phyloP scores from a whole-genome alignment of 2,888 invertebrate species.

The Chrysolina haemoptera region DNA sequence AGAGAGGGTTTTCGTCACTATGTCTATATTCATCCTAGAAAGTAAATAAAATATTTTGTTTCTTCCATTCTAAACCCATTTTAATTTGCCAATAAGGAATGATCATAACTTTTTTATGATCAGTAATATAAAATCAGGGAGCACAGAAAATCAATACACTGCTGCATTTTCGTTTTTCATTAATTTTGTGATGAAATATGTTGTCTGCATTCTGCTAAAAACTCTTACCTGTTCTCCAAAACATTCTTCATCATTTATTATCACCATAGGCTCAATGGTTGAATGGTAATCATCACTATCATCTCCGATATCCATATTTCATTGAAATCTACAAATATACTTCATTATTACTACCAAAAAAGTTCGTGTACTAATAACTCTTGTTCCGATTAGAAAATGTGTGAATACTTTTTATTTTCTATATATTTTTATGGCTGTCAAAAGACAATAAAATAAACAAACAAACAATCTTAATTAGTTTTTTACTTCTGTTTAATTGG shows the following conservation, averaged over 20 bases:
- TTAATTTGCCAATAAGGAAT: neutral
- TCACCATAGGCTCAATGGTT: conserved; percentile 63
- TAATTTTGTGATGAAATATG: neutral
- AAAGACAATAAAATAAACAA: conserved; percentile 60
- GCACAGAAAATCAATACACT: conserved; percentile 1
- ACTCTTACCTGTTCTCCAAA: conserved; percentile 51
- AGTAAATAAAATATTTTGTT: neutral
- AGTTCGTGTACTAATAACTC: neutral
- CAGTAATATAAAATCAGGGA: conserved; percentile 29
- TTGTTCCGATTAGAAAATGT: neutral
- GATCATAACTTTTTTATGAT: neutral
- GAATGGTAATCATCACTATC: conserved; percentile 57
- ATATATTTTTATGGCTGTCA: conserved; percentile 34
- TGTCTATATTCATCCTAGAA: conserved; percentile 28
- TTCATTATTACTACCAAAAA: neutral
- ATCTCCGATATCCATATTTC: conserved; percentile 53
- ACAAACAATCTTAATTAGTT: conserved; percentile 57
- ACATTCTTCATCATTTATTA: conserved; percentile 61
- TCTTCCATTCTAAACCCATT: no score
- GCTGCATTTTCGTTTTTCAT: neutral
- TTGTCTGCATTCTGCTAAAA: conserved; percentile 25
- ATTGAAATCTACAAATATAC: conserved; percentile 48
- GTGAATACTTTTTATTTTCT: conserved; percentile 24
- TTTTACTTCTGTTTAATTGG: conserved; percentile 43
- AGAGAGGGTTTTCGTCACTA: conserved; percentile 32